A percentile compares a stretch with the other conserved stretches of the same genome.
phyloP scores from a whole-genome alignment of 2,888 invertebrate species.

The Onthophagus sagittarius region DNA sequence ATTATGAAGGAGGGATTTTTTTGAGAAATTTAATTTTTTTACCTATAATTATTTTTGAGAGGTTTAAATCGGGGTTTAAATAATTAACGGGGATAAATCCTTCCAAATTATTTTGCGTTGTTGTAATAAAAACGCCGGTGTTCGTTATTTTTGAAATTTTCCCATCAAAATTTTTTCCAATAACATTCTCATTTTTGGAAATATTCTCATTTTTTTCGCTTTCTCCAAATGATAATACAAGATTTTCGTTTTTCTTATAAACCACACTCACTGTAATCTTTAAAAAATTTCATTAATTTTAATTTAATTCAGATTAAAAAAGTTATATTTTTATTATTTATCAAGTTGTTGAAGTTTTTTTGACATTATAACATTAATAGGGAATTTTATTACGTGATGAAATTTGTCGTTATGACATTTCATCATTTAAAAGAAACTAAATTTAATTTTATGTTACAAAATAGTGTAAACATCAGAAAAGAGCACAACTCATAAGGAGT shows the following conservation, averaged over 20 bases:
- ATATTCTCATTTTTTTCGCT: constrained; percentile 31
- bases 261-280: constrained; percentile 55
- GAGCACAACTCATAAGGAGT: too few relatives aligned
- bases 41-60: constrained; percentile 41
- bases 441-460: too few relatives aligned
- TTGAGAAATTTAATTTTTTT: constrained; percentile 22
- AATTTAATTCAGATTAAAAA: too few relatives aligned
- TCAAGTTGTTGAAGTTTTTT: too few relatives aligned
- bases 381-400: too few relatives aligned
- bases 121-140: constrained; percentile 45
- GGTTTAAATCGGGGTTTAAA: constrained; percentile 42
- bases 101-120: constrained; percentile 26
- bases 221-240: constrained; percentile 48
- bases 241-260: constrained; percentile 44
- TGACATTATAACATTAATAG: too few relatives aligned
- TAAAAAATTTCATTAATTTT: constrained; percentile 29
- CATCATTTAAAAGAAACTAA: too few relatives aligned
- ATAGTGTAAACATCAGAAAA: too few relatives aligned
- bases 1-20: neutral
- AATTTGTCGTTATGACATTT: too few relatives aligned
- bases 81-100: constrained; percentile 47
- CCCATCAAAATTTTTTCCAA: constrained; percentile 48
- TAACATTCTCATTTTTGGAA: constrained; percentile 33
- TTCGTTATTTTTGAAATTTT: constrained; percentile 36
- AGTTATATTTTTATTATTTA: too few relatives aligned